phyloP scores from a whole-genome alignment of 2,888 invertebrate species.

The Tridacna gigas region DNA sequence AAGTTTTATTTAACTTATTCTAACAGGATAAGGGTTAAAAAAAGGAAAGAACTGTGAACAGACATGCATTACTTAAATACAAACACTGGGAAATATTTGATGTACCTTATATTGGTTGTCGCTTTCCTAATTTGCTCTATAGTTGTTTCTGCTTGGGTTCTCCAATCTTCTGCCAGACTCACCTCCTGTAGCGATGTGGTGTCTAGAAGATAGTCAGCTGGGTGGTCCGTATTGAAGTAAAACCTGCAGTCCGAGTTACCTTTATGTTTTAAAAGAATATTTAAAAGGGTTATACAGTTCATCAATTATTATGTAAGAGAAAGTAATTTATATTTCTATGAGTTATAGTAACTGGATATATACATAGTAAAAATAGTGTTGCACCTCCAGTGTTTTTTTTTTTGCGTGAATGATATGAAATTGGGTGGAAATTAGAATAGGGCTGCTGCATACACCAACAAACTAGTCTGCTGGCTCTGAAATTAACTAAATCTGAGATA shows the following conservation, averaged over 20 bases:
- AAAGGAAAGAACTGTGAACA: neutral
- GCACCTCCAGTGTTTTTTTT: too few relatives aligned
- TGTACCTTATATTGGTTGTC: slow-evolving; percentile 21
- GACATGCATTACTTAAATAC: neutral
- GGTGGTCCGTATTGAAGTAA: slow-evolving; percentile 21
- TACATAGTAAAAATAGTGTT: too few relatives aligned
- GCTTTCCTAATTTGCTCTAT: slow-evolving; percentile 30
- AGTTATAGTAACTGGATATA: too few relatives aligned
- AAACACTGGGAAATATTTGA: neutral
- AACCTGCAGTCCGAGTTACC: slow-evolving; percentile 10
- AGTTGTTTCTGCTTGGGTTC: slow-evolving; percentile 10
- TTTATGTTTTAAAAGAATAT: neutral
- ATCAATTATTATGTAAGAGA: neutral
- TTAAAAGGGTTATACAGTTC: neutral
- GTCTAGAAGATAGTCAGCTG: slow-evolving; percentile 25
- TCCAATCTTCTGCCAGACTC: slow-evolving; percentile 9
- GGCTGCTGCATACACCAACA: too few relatives aligned
- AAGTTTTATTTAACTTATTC: too few relatives aligned
- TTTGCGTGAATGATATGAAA: too few relatives aligned
- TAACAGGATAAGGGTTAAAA: neutral
- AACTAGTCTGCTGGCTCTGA: too few relatives aligned
- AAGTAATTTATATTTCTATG: neutral
- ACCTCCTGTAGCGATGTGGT: slow-evolving; percentile 11
- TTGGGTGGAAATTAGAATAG: too few relatives aligned
- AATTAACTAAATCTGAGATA: too few relatives aligned